Evolutionary conservation across 2,113 vertebrate species (phyloP), one percentile per base, ranked within the genome.

Genomic region (Stictonetta naevosa): DNA sequence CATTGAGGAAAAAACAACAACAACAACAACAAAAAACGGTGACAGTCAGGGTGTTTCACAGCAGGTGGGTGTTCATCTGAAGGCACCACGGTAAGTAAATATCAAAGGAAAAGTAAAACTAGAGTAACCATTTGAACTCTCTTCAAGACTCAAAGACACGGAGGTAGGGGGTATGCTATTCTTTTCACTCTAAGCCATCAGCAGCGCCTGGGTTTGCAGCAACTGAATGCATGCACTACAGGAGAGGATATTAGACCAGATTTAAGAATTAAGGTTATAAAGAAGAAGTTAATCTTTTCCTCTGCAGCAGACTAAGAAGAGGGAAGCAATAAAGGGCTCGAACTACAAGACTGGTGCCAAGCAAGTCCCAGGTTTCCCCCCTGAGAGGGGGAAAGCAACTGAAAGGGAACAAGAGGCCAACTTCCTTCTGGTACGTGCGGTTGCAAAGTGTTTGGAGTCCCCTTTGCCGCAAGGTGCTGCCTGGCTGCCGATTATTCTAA

Each of bases 171-270:
- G 94, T 96, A 66, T 52, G 90, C 90, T 58, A n/a, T 90, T 92
- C 94, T 79, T 96, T 87, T 95, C 91, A 88, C 73, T 66, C 55
- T 79, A 84, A 81, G 88, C 92, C 96, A 97, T 88, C 97, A 97
- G 95, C 89, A 78, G 68, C 29, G 62, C 85, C 34, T 94, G 59
- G 62, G 62, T 86, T 96, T 96, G 95, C 92, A 92, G 96, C 95
- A 96, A 87, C 88, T 97, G 95, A 97, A 93, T 40, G 76, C 77
- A 46, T 53, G 92, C 96, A 78, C 93, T 80, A 94, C 92, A 55
- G 96, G 96, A 97, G 94, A 96, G 85, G 92, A 89, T 93, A 89
- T 96, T 91, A 96, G 94, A 95, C 83, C 91, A 95, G 91, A 94
- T 77, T 91, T 92, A 94, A 92, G 92, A 97, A 95, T 87, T 93